Conservation (phyloP, 2,888 invertebrate genomes). For the Spisula solida region DNA sequence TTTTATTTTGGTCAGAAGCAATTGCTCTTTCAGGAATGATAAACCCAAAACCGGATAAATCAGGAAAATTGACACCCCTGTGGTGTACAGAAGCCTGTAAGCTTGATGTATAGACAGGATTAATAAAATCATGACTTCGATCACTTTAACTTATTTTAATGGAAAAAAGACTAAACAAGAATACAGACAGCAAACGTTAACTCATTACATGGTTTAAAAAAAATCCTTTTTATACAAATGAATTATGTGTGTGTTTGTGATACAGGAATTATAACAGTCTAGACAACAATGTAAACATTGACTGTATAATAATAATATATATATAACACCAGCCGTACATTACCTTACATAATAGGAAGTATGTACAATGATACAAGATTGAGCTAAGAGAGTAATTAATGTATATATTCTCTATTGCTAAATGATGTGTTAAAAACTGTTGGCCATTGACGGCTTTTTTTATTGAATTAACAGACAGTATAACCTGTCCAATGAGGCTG, state of each 20-base stretch:
- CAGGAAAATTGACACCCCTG: too few species aligned
- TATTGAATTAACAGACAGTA: not conserved
- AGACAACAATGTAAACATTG: conserved; percentile 13
- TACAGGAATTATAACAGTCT: conserved; percentile 10
- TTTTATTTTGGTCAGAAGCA: too few species aligned
- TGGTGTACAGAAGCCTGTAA: too few species aligned
- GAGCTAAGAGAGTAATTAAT: not conserved
- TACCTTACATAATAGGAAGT: not conserved
- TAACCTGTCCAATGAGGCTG: not conserved
- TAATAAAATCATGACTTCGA: not conserved
- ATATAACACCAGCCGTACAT: not conserved
- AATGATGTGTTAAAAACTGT: not conserved
- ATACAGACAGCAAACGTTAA: conserved; percentile 48
- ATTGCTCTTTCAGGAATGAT: too few species aligned
- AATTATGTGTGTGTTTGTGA: conserved; percentile 22
- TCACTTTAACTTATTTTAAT: conserved; percentile 52
- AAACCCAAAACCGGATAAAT: too few species aligned
- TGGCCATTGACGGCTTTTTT: not conserved
- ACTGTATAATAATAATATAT: not conserved
- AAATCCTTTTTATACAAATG: conserved; percentile 27
- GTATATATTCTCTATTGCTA: not conserved
- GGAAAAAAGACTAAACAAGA: conserved; percentile 60
- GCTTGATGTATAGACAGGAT: not conserved
- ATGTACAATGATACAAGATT: conserved; percentile 13
- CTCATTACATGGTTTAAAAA: not conserved